A percentile compares a stretch with the other conserved stretches of the same genome.
phyloP scores from a whole-genome alignment of 2,113 vertebrate genomes.

The Numenius arquata region DNA sequence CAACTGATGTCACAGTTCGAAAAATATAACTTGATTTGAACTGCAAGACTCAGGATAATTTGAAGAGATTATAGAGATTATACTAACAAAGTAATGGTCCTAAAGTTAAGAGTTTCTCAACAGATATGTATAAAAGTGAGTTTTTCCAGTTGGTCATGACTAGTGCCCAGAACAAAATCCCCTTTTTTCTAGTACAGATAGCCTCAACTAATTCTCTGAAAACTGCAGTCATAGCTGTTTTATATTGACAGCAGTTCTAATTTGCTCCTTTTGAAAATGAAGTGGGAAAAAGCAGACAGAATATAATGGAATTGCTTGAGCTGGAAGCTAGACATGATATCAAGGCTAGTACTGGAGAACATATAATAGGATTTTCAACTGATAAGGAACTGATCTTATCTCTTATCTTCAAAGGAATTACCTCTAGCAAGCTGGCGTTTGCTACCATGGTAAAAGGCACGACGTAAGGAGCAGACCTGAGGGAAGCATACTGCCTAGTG shows the following conservation, averaged over 20 bases:
- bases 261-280: neutral
- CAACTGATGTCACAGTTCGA: neutral
- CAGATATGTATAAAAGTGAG: neutral
- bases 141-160: neutral
- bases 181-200: neutral
- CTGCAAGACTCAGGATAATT: neutral
- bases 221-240: neutral
- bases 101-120: neutral
- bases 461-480: neutral
- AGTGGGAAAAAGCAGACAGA: neutral
- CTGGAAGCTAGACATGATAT: neutral
- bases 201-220: neutral
- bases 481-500: neutral
- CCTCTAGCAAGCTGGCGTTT: neutral
- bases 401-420: constrained; percentile 14
- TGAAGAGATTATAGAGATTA: neutral
- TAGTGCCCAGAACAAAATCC: neutral
- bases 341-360: neutral
- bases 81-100: neutral
- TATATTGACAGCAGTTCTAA: neutral
- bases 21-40: neutral
- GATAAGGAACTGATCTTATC: neutral
- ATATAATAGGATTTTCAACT: neutral
- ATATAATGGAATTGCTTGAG: neutral
- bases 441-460: neutral